Evolutionary conservation across 1,140 invertebrate genomes (phyloP), one percentile per base, ranked within the genome.

Genomic region (Bombus consobrinus): DNA sequence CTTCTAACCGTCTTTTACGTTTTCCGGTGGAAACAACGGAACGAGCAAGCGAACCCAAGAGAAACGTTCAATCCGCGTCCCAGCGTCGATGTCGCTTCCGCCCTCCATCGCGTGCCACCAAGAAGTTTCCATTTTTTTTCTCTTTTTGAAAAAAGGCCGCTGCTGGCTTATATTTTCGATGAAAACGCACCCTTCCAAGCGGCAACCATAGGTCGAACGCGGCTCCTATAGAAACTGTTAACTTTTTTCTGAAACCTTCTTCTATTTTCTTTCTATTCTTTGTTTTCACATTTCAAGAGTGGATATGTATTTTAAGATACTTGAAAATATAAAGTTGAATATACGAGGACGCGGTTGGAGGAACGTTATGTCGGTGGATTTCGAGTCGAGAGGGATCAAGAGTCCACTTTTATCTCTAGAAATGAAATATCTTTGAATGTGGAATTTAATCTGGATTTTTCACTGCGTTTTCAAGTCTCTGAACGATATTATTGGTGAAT

Each of bases 1-100:
- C 89, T 90, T 76, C 86, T 90, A 90, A 90, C 89, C 83, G 83
- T 90, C 88, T 88, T 90, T 90, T 90, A 90, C 86, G 89, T 85
- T 90, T 90, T 90, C 88, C 86, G 89, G 79, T 90, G 84, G 89
- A 87, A 90, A 90, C 89, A 90, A 90, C 89, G 68, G 66, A 68
- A 80, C 64, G 25, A 39, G 39, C 39, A 1, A 39, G 62, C 59
- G 41, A 66, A 25, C 34, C 53, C 25, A 37, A n/a, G 75, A 39
- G 75, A 62, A 62, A 89, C 88, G 73, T 76, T 90, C 78, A 84
- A 89, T 77, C 76, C 85, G 71, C 83, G 85, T 32, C n/a, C 41
- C 34, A 9, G 77, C 75, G 43, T 87, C 79, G 74, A 87, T 83
- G 76, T 64, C 79, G 78, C 57, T 80, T 66, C 84, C 47, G 53